A percentile compares a stretch with the other conserved stretches of the same genome.
Evolutionary conservation across 2,888 invertebrate genomes (phyloP).

Genomic region (Meteorus cinctellus): DNA sequence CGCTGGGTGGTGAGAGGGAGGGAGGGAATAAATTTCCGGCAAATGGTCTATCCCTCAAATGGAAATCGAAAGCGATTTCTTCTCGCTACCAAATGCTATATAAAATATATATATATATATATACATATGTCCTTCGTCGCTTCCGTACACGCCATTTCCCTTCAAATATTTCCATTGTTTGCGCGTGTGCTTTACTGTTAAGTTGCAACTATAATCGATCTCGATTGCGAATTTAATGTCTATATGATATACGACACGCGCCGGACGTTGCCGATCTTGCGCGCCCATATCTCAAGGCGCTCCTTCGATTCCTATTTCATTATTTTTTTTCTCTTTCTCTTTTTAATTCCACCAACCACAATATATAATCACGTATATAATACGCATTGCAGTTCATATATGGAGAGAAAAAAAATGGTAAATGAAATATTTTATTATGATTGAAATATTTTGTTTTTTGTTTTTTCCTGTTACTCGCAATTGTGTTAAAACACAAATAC

Average conservation of each 20-base stretch:
- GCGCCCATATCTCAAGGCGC: conserved; percentile 20
- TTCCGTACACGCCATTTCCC: conserved; percentile 42
- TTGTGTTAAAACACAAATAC: neutral
- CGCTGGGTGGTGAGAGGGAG: neutral
- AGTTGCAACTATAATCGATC: conserved; percentile 46
- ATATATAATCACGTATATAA: neutral
- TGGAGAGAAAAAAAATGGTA: neutral
- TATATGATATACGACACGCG: conserved; percentile 17
- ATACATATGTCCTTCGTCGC: conserved; percentile 33
- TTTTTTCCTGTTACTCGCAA: neutral
- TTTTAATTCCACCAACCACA: neutral
- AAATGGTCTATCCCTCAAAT: neutral
- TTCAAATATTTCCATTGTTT: conserved; percentile 42
- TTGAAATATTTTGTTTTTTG: neutral
- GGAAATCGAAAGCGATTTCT: conserved; percentile 18
- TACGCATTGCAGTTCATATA: neutral
- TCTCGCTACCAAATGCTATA: neutral
- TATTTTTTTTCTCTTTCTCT: neutral
- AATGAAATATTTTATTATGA: neutral
- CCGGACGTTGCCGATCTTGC: conserved; percentile 21
- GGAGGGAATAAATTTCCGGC: conserved; percentile 1
- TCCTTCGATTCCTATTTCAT: neutral
- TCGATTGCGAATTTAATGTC: conserved; percentile 43
- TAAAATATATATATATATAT: neutral
- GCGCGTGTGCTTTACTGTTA: conserved; percentile 15